Conservation (phyloP, 2,888 invertebrate species). For the Epirrita christyi region DNA sequence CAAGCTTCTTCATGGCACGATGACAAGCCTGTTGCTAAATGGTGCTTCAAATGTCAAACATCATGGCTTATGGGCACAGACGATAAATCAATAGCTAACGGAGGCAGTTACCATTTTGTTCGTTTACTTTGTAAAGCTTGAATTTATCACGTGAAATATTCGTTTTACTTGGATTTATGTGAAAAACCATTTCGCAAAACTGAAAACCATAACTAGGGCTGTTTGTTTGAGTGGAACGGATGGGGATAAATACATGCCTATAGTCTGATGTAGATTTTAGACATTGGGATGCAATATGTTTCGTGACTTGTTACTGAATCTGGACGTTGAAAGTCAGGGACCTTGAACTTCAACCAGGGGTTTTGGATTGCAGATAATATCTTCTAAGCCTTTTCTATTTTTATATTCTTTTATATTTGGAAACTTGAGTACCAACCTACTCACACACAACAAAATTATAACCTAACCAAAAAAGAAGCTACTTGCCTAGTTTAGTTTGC, state of each 20-base stretch:
- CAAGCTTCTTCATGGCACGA: background rate
- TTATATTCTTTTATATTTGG: too few species aligned
- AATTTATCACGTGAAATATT: background rate
- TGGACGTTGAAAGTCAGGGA: too few species aligned
- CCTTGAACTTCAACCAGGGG: too few species aligned
- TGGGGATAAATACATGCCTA: constrained; percentile 1
- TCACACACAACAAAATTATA: too few species aligned
- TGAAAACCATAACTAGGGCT: background rate
- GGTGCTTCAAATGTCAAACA: constrained; percentile 20
- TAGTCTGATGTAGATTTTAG: constrained; percentile 3
- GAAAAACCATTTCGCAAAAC: background rate
- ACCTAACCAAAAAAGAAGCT: too few species aligned
- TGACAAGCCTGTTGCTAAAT: constrained; percentile 21
- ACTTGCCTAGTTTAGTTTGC: too few species aligned
- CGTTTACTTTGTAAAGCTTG: constrained; percentile 6
- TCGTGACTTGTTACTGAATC: background rate
- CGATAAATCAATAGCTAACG: constrained; percentile 14
- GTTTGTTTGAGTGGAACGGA: background rate
- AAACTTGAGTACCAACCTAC: too few species aligned
- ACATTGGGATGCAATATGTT: background rate
- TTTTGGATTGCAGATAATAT: too few species aligned
- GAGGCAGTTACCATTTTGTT: background rate
- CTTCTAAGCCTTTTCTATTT: too few species aligned
- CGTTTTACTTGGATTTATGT: background rate
- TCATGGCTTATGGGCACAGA: constrained; percentile 9